Evolutionary conservation across 2,888 invertebrate species (phyloP).

Genomic region (Helicoverpa assulta): DNA sequence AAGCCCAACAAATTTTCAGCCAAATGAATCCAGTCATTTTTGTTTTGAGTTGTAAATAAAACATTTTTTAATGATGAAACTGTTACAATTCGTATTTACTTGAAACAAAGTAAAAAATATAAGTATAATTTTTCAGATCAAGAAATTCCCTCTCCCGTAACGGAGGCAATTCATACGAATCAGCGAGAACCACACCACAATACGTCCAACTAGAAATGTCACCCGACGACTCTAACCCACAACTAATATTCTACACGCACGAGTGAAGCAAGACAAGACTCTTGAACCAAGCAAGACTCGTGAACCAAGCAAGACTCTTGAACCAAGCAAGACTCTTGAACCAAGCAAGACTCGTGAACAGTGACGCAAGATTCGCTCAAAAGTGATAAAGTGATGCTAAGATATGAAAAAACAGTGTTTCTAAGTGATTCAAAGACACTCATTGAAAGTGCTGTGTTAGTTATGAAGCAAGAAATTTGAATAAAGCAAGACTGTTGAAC

Average conservation of each 20-base stretch:
- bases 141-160: conserved; percentile 87
- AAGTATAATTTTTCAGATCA: conserved; percentile 81
- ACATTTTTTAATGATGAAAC: too few species aligned
- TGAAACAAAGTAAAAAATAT: neutral
- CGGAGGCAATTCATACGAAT: conserved; percentile 82
- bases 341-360: conserved; percentile 21
- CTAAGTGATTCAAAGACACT: conserved; percentile 43
- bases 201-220: conserved; percentile 87
- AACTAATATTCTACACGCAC: conserved; percentile 96
- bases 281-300: conserved; percentile 27
- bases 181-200: conserved; percentile 86
- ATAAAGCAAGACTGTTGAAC: conserved; percentile 58
- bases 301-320: conserved; percentile 69
- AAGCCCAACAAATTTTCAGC: too few species aligned
- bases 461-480: conserved; percentile 31
- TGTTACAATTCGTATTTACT: too few species aligned
- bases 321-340: conserved; percentile 50
- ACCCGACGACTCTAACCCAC: conserved; percentile 92
- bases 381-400: conserved; percentile 44
- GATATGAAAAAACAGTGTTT: conserved; percentile 42
- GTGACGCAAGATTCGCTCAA: conserved; percentile 38
- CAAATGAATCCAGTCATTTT: too few species aligned
- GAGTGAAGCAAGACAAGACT: conserved; percentile 72
- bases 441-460: conserved; percentile 34
- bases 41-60: too few species aligned